Percentiles rank a stretch among this genome's conserved stretches.
Conservation (phyloP, 2,797 vertebrate genomes). For the Sebastolobus alascanus region DNA sequence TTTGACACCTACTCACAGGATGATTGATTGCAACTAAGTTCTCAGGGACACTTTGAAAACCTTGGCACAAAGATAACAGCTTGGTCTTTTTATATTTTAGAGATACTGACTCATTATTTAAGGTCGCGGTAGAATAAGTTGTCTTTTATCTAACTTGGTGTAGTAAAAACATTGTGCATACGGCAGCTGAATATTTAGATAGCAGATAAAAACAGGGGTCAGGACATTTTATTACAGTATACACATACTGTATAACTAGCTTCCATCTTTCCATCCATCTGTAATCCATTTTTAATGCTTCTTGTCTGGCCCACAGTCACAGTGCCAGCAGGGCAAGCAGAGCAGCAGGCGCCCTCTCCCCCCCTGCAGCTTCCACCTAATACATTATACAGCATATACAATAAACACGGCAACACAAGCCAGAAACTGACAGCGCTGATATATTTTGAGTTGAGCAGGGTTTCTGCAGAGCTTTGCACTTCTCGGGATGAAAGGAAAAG, state of each 20-base stretch:
- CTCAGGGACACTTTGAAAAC: background rate
- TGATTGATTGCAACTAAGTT: constrained; percentile 19
- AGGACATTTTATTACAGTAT: background rate
- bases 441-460: background rate
- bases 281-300: constrained; percentile 30
- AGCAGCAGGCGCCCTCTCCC: background rate
- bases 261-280: background rate
- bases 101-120: background rate
- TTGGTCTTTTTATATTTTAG: background rate
- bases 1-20: constrained; percentile 33
- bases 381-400: constrained; percentile 27
- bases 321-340: background rate
- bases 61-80: constrained; percentile 3
- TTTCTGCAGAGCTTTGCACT: constrained; percentile 40
- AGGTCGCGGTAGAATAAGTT: background rate
- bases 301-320: constrained; percentile 7
- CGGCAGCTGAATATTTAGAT: background rate
- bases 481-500: background rate
- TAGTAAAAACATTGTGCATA: background rate
- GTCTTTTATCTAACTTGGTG: background rate
- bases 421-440: constrained; percentile 16
- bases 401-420: background rate
- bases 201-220: background rate
- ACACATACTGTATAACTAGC: background rate
- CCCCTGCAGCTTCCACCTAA: constrained; percentile 24